These are phyloP conservation scores for Zaprionus camerounensis DNA, from an alignment of 1,140 invertebrate genomes.

Conservation along the genomic window DNA sequence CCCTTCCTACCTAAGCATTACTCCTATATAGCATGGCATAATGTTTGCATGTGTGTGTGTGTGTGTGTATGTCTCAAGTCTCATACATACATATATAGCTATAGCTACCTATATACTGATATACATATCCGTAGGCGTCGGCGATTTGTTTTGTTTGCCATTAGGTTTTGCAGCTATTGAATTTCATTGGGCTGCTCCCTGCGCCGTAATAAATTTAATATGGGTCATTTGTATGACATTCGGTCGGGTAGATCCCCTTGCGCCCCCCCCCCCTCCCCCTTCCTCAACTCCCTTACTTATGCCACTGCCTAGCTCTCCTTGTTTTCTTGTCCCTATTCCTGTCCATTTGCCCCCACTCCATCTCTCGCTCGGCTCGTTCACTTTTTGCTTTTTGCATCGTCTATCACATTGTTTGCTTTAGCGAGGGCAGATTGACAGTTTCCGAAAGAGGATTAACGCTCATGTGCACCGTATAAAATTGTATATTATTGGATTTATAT, in stretches of 20 bases:
- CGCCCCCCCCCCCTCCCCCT: neutral
- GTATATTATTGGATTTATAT: neutral
- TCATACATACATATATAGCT: slow-evolving; percentile 38
- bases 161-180: slow-evolving; percentile 72
- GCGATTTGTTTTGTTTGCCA: slow-evolving; percentile 81
- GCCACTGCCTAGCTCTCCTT: too few relatives aligned
- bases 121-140: slow-evolving; percentile 50
- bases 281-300: slow-evolving; percentile 8
- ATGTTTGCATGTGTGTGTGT: slow-evolving; percentile 16
- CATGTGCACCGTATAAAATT: neutral
- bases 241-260: slow-evolving; percentile 29
- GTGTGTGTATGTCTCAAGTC: neutral
- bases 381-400: slow-evolving; percentile 62
- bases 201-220: slow-evolving; percentile 80
- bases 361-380: slow-evolving; percentile 16
- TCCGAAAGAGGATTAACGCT: neutral
- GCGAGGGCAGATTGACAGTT: slow-evolving; percentile 49
- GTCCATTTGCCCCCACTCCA: neutral
- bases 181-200: slow-evolving; percentile 77
- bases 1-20: slow-evolving; percentile 6
- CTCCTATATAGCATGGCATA: slow-evolving; percentile 20
- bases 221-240: slow-evolving; percentile 82
- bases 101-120: slow-evolving; percentile 16
- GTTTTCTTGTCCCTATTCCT: slow-evolving; percentile 20
- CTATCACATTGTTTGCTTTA: slow-evolving; percentile 58